These are phyloP conservation scores for Anoncus sp. DNA, from an alignment of 2,888 invertebrate genomes.

Conservation along the genomic window DNA sequence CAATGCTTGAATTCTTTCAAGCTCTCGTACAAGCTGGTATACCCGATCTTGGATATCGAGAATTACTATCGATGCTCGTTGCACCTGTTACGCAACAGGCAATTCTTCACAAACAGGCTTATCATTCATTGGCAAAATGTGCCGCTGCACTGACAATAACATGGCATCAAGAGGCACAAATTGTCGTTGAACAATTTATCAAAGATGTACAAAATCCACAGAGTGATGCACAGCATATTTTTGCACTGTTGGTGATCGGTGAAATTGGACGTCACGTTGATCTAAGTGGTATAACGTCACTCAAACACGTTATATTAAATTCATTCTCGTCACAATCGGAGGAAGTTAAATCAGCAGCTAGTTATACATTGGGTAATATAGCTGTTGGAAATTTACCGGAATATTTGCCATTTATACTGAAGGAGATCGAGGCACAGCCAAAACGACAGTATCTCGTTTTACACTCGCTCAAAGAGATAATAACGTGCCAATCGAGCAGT, in stretches of 20 bases:
- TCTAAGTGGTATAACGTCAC: constrained; percentile 89
- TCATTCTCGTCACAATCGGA: constrained; percentile 97
- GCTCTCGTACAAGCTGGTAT: constrained; percentile 94
- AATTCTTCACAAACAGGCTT: constrained; percentile 89
- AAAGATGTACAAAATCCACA: constrained; percentile 89
- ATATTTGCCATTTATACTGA: constrained; percentile 96
- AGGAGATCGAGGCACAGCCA: constrained; percentile 97
- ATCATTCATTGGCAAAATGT: constrained; percentile 98
- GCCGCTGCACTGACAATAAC: constrained; percentile 96
- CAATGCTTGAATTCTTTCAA: constrained; percentile 96
- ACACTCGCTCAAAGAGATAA: constrained; percentile 98
- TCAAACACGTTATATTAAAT: constrained; percentile 92
- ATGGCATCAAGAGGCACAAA: constrained; percentile 89
- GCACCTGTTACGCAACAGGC: constrained; percentile 85
- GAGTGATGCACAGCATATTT: constrained; percentile 93
- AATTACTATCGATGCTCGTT: constrained; percentile 91
- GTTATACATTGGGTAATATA: constrained; percentile 97
- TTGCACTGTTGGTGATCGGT: constrained; percentile 97
- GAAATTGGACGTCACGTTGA: constrained; percentile 98
- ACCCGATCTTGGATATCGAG: constrained; percentile 91
- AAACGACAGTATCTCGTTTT: constrained; percentile 97
- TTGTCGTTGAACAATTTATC: constrained; percentile 88
- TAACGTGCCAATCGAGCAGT: constrained; percentile 86
- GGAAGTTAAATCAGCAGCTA: constrained; percentile 99
- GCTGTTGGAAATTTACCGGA: constrained; percentile 97